Conservation (phyloP, 2,888 invertebrate genomes). For the Sericinus montela region DNA sequence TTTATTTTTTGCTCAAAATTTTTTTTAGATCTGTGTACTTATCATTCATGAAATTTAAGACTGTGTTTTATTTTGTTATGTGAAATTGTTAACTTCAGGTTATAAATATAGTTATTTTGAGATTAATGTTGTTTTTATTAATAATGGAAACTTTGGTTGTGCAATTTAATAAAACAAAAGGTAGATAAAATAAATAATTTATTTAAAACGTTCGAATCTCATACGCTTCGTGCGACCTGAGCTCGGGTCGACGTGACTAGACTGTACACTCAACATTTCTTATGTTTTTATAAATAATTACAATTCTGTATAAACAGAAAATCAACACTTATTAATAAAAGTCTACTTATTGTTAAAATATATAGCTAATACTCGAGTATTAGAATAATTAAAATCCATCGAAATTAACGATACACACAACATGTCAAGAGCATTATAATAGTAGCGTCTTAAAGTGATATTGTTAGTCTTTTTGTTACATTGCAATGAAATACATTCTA, state of each 20-base stretch:
- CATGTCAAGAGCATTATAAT: constrained; percentile 57
- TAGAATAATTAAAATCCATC: constrained; percentile 72
- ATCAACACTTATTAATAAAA: constrained; percentile 71
- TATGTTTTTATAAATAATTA: constrained; percentile 63
- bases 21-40: constrained; percentile 69
- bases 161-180: constrained; percentile 40
- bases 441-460: constrained; percentile 62
- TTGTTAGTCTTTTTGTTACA: constrained; percentile 71
- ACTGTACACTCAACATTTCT: constrained; percentile 76
- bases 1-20: constrained; percentile 66
- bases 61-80: constrained; percentile 77
- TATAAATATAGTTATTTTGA: constrained; percentile 75
- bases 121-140: constrained; percentile 40
- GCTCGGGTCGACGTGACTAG: constrained; percentile 75
- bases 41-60: constrained; percentile 76
- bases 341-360: constrained; percentile 72
- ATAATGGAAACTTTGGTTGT: constrained; percentile 1
- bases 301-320: constrained; percentile 74
- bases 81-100: constrained; percentile 74
- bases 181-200: constrained; percentile 76
- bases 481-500: constrained; percentile 42
- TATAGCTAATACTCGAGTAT: constrained; percentile 78
- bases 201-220: constrained; percentile 65
- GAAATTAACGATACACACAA: constrained; percentile 69
- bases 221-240: constrained; percentile 63